Evolutionary conservation across 2,113 vertebrate genomes (phyloP).

Genomic region (Chitala chitala): DNA sequence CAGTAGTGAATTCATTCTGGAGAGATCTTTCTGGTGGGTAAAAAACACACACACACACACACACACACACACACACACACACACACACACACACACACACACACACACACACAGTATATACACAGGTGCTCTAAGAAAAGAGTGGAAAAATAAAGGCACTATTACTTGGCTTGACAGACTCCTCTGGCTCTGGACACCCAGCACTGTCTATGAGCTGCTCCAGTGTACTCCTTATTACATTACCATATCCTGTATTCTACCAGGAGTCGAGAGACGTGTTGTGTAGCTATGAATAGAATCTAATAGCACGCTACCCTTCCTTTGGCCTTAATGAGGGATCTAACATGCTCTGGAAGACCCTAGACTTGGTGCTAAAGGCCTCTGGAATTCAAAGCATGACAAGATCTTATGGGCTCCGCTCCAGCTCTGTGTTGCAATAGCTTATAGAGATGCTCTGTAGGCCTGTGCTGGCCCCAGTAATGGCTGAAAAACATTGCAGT

Average conservation of each 20-base stretch:
- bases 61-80: too few species aligned
- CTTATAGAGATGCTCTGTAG: background rate
- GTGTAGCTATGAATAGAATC: background rate
- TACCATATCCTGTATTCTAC: background rate
- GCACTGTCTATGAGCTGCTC: background rate
- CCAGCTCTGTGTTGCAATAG: background rate
- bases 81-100: too few species aligned
- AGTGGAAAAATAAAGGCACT: background rate
- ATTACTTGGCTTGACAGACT: background rate
- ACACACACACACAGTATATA: background rate
- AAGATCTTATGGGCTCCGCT: background rate
- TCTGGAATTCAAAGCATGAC: background rate
- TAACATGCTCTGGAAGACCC: background rate
- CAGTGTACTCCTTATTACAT: background rate
- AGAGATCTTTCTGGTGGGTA: too few species aligned
- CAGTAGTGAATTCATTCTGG: too few species aligned
- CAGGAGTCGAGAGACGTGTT: background rate
- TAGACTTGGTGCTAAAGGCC: background rate
- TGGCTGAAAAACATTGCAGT: too few species aligned
- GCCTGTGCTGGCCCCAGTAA: too few species aligned
- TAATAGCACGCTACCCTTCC: background rate
- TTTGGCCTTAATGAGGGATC: background rate
- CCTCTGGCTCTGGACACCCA: background rate
- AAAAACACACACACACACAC: too few species aligned
- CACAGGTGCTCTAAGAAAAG: background rate